These are phyloP conservation scores for Cottus gobio DNA, from an alignment of 2,113 vertebrate genomes.

Conservation along the genomic window DNA sequence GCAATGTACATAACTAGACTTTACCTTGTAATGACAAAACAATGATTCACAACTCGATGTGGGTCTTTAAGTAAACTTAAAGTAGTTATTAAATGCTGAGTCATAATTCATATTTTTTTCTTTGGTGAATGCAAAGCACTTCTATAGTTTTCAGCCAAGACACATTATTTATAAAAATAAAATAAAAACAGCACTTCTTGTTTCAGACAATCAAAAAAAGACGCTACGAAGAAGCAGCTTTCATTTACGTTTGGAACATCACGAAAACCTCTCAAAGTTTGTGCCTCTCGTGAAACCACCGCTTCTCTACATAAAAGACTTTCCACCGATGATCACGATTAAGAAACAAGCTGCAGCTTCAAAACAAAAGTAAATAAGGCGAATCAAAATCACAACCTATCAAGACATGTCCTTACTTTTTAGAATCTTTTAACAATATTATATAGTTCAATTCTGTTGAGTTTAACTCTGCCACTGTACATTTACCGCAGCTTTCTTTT, in stretches of 20 bases:
- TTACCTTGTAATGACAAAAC: not conserved
- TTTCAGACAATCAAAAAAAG: conserved; percentile 11
- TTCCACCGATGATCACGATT: not conserved
- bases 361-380: not conserved
- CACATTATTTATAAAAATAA: not conserved
- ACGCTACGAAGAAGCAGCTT: not conserved
- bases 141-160: not conserved
- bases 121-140: not conserved
- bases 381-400: no score
- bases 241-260: not conserved
- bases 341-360: not conserved
- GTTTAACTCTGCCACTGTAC: no score
- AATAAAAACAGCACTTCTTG: not conserved
- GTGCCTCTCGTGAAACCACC: not conserved
- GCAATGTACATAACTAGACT: not conserved
- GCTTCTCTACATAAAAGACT: not conserved
- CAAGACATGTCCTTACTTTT: not conserved
- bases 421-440: no score
- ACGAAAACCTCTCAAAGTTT: not conserved
- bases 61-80: not conserved
- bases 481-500: not conserved
- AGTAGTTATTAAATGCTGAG: not conserved
- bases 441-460: no score
- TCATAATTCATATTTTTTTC: not conserved
- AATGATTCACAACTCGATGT: not conserved